Evolutionary conservation across 2,888 invertebrate species (phyloP), one percentile per base, ranked within the genome.

Genomic region (Philonicus albiceps): DNA sequence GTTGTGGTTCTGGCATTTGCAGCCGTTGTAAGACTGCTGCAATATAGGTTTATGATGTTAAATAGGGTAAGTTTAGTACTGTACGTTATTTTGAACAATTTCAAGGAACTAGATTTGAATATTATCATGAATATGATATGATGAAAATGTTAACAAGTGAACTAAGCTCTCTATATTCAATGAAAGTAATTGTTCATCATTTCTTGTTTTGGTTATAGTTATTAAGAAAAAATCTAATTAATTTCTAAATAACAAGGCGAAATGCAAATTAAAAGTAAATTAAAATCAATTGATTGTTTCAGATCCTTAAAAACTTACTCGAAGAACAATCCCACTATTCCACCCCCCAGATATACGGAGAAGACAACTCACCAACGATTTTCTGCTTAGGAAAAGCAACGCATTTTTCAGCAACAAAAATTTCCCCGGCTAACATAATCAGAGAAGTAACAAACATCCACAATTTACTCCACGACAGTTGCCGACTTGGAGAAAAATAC

Each of bases 381-480:
- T 84, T 40, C 34, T 73, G 19, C 27, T 27, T 73, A 22, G 43
- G 37, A 43, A 72, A 73, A 40, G 53, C 34, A 6, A 55, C 81
- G 6, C 31, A 55, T 16, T 55, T 80, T 31, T 53, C 80, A 2
- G 49, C 49, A 8, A 80, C 53, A 11, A 81, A 81, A 81, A 55
- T 81, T 34, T 55, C 81, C 16, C 55, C 81, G 16, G 27, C 31
- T 19, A 55, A 55, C 22, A 8, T 81, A 7, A 74, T 87, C 22
- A 76, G 53, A 4, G 55, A 86, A 55, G 37, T 76, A 3, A 40
- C 76, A 8, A 27, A 40, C 8, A 64, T 86, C 4, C 86, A 92
- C 89, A 91, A 91, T 64, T 73, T 91, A 85, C 91, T 92, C n/a
- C 92, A 92, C 85, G 92, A 92, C 78, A 91, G 92, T 34, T 92